A percentile compares a stretch with the other conserved stretches of the same genome.
Evolutionary conservation across 2,797 vertebrate genomes (phyloP).

Genomic region (Sphenodon punctatus): DNA sequence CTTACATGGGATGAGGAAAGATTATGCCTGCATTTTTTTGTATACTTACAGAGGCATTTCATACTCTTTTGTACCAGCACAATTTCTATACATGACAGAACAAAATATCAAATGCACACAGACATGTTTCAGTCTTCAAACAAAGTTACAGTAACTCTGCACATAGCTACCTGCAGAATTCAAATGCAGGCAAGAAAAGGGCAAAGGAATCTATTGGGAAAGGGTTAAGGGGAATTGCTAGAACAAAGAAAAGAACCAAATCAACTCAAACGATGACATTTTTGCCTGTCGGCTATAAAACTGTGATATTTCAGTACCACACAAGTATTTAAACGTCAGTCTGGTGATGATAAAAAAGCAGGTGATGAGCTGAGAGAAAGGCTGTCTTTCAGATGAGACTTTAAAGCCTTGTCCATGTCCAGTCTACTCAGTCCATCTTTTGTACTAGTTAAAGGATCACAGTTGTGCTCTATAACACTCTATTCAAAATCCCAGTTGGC

Average conservation of each 20-base stretch:
- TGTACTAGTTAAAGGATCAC: background rate
- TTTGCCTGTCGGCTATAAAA: background rate
- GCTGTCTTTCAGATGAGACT: accelerated
- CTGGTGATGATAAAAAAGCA: background rate
- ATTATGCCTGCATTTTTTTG: background rate
- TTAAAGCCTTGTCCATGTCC: too few species aligned
- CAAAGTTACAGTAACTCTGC: background rate
- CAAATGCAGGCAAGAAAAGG: background rate
- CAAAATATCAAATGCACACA: background rate
- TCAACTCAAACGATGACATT: slow-evolving; percentile 1
- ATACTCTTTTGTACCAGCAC: background rate
- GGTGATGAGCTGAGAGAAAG: background rate
- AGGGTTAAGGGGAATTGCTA: slow-evolving; percentile 23
- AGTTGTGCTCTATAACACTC: accelerated
- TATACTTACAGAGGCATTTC: background rate
- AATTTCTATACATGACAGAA: background rate
- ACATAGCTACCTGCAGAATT: background rate
- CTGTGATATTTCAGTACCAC: background rate
- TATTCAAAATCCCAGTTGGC: background rate
- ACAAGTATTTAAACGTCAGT: background rate
- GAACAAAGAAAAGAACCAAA: background rate
- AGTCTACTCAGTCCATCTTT: accelerated
- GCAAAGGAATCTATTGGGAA: background rate
- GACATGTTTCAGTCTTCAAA: slow-evolving; percentile 8
- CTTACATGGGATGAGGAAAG: accelerated